These are phyloP conservation scores for Dendropsophus ebraccatus DNA, from an alignment of 2,113 vertebrate species.

Conservation along the genomic window DNA sequence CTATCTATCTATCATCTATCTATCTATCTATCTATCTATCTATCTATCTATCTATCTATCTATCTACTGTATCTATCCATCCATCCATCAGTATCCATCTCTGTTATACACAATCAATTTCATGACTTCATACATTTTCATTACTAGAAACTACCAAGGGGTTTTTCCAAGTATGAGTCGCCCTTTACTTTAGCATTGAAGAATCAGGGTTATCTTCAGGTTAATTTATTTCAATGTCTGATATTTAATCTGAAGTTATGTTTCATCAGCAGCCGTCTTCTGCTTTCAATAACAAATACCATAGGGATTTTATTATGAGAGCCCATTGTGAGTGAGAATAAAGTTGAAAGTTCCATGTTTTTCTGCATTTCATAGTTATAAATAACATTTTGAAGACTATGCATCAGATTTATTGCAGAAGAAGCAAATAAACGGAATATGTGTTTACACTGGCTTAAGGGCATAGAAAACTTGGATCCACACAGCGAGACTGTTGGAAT, in stretches of 20 bases:
- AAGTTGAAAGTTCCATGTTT: slow-evolving; percentile 34
- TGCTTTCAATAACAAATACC: slow-evolving; percentile 27
- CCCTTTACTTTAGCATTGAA: slow-evolving; percentile 3
- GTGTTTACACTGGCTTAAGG: slow-evolving; percentile 49
- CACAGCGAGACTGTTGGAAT: not conserved
- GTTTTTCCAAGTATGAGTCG: not conserved
- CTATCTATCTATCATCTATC: too few relatives aligned
- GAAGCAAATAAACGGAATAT: slow-evolving; percentile 48
- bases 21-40: too few relatives aligned
- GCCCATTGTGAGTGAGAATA: slow-evolving; percentile 33
- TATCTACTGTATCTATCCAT: too few relatives aligned
- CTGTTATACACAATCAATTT: not conserved
- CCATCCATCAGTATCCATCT: too few relatives aligned
- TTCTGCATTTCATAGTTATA: slow-evolving; percentile 32
- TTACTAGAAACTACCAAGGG: not conserved
- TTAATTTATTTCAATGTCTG: slow-evolving; percentile 42
- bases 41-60: too few relatives aligned
- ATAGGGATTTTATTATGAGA: slow-evolving; percentile 13
- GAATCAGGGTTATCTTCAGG: slow-evolving; percentile 31
- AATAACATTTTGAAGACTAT: slow-evolving; percentile 52
- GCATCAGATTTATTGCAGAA: slow-evolving; percentile 36
- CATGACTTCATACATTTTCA: not conserved
- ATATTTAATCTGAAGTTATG: slow-evolving; percentile 22
- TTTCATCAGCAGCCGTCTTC: slow-evolving; percentile 6
- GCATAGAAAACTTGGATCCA: slow-evolving; percentile 57